Conservation (phyloP, 2,888 invertebrate species). For the Pseudolycoriella hygida region DNA sequence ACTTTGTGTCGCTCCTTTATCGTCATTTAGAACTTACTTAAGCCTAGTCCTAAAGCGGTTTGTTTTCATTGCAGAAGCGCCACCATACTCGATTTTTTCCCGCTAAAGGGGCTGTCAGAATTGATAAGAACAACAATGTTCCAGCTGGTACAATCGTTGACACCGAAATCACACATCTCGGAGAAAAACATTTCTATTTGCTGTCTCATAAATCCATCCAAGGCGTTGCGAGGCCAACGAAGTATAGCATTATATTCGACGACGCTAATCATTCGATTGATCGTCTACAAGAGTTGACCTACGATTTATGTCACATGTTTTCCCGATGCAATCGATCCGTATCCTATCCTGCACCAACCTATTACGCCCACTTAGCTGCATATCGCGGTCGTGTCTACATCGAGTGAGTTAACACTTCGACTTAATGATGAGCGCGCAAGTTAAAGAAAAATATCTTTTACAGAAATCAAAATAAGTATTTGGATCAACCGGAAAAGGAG, state of each 20-base stretch:
- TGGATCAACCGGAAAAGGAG: slow-evolving; percentile 30
- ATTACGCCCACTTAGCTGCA: slow-evolving; percentile 76
- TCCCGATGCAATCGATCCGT: slow-evolving; percentile 67
- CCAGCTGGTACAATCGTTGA: slow-evolving; percentile 81
- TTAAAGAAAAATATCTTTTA: not conserved
- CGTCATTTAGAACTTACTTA: too few species aligned
- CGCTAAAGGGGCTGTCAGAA: slow-evolving; percentile 25
- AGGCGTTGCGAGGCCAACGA: slow-evolving; percentile 72
- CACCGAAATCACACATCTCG: slow-evolving; percentile 65
- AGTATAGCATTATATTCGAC: slow-evolving; percentile 72
- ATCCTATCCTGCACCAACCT: slow-evolving; percentile 74
- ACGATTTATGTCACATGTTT: slow-evolving; percentile 72
- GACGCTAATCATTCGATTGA: slow-evolving; percentile 52
- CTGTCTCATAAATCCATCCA: slow-evolving; percentile 56
- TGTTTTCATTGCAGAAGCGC: too few species aligned
- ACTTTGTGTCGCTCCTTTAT: too few species aligned
- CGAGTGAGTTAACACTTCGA: slow-evolving; percentile 9
- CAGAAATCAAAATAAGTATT: slow-evolving; percentile 8
- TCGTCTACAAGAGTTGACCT: slow-evolving; percentile 60
- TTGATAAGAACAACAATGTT: slow-evolving; percentile 51
- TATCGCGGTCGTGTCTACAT: slow-evolving; percentile 38
- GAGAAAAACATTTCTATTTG: slow-evolving; percentile 76
- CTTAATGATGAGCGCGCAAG: not conserved
- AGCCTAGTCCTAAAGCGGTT: too few species aligned
- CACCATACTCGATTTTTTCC: slow-evolving; percentile 69